phyloP scores from a whole-genome alignment of 2,797 vertebrate genomes.

The Selene dorsalis region DNA sequence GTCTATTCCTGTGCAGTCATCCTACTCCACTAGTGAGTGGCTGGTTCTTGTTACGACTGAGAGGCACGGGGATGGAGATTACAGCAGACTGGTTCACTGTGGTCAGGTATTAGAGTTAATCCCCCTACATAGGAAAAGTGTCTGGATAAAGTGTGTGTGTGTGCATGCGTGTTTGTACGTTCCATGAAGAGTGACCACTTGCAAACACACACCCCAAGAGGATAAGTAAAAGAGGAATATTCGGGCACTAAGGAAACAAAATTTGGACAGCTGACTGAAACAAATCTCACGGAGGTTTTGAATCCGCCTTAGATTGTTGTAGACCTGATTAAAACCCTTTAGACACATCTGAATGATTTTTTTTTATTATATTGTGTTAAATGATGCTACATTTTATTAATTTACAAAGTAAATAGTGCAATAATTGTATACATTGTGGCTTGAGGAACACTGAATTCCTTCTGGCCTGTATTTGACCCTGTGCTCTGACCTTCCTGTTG shows the following conservation, averaged over 20 bases:
- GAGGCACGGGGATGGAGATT: slow-evolving; percentile 66
- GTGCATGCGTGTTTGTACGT: slow-evolving; percentile 17
- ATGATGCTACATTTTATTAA: neutral
- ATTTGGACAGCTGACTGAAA: slow-evolving; percentile 18
- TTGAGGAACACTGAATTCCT: neutral
- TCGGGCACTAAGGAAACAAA: neutral
- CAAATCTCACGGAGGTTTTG: slow-evolving; percentile 4
- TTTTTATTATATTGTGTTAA: neutral
- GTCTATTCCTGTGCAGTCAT: slow-evolving; percentile 54
- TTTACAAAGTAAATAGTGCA: neutral
- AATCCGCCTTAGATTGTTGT: slow-evolving; percentile 6
- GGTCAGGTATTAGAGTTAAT: slow-evolving; percentile 74
- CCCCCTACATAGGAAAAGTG: slow-evolving; percentile 61
- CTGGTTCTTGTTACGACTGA: slow-evolving; percentile 62
- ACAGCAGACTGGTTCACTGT: slow-evolving; percentile 61
- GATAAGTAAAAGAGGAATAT: slow-evolving; percentile 2
- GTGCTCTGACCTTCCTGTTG: neutral
- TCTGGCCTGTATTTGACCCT: slow-evolving; percentile 5
- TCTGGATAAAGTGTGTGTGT: slow-evolving; percentile 42
- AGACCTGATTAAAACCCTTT: neutral
- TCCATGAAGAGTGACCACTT: slow-evolving; percentile 23
- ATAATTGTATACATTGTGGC: neutral
- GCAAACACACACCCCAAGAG: slow-evolving; percentile 14
- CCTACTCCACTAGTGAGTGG: slow-evolving; percentile 55
- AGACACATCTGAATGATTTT: too few species aligned